phyloP scores from a whole-genome alignment of 2,797 vertebrate species.

The Borostomias antarcticus region DNA sequence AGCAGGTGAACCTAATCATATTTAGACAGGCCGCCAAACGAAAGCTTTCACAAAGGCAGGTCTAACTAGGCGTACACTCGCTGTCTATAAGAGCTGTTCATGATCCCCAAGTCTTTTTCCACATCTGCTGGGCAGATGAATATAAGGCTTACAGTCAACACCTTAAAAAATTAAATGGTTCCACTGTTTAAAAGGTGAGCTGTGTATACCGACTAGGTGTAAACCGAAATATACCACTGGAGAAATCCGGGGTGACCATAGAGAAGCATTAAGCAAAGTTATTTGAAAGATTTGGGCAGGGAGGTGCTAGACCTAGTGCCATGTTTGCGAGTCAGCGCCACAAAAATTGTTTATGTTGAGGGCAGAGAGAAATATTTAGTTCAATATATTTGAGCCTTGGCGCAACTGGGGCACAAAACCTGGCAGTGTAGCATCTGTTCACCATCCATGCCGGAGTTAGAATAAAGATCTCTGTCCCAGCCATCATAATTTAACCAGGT shows the following conservation, averaged over 20 bases:
- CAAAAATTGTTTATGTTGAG: constrained; percentile 18
- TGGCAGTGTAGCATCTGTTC: constrained; percentile 18
- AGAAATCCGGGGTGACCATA: neutral
- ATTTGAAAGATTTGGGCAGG: constrained; percentile 13
- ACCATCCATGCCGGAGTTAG: neutral
- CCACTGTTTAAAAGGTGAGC: constrained; percentile 31
- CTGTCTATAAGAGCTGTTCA: neutral
- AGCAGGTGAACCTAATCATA: neutral
- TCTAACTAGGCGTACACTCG: neutral
- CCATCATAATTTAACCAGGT: neutral
- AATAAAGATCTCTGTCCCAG: neutral
- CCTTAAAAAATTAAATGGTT: constrained; percentile 38
- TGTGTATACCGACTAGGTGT: constrained; percentile 12
- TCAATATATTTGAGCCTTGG: constrained; percentile 24
- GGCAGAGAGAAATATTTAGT: constrained; percentile 38
- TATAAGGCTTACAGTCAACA: constrained; percentile 34
- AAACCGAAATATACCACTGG: constrained; percentile 26
- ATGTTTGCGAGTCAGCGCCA: constrained; percentile 9
- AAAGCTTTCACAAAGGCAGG: constrained; percentile 4
- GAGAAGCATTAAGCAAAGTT: neutral
- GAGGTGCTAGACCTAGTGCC: constrained; percentile 1
- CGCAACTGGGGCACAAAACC: neutral
- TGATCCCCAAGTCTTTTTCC: constrained; percentile 1
- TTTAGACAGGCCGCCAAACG: neutral
- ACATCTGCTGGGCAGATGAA: constrained; percentile 64